Conservation (phyloP, 2,888 invertebrate genomes). For the Pasiphila rectangulata region DNA sequence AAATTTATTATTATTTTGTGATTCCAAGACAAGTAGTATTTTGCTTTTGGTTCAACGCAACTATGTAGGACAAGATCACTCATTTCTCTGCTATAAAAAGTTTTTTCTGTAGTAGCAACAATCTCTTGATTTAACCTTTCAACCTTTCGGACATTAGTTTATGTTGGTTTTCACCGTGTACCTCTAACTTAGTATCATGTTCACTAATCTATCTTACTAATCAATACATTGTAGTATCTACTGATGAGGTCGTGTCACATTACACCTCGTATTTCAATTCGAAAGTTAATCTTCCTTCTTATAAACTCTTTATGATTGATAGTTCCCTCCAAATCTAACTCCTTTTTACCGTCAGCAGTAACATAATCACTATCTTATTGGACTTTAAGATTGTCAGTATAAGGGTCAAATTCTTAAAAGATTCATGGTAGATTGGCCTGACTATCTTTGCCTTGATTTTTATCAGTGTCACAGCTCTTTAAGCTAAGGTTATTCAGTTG, state of each 20-base stretch:
- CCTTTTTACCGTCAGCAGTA: conserved; percentile 16
- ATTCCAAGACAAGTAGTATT: neutral
- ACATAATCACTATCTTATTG: conserved; percentile 11
- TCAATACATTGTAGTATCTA: conserved; percentile 17
- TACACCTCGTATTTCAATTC: conserved; percentile 52
- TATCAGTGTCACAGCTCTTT: conserved; percentile 51
- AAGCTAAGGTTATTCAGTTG: conserved; percentile 50
- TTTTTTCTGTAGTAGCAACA: conserved; percentile 3
- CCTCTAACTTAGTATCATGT: neutral
- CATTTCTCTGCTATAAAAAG: neutral
- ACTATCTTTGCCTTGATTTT: conserved; percentile 36
- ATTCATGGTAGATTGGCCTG: conserved; percentile 10
- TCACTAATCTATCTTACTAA: conserved; percentile 25
- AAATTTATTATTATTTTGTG: too few species aligned
- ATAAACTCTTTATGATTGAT: conserved; percentile 66
- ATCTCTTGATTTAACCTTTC: conserved; percentile 6
- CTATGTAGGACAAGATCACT: neutral
- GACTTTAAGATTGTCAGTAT: conserved; percentile 25
- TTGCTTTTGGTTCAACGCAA: neutral
- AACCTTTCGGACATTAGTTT: conserved; percentile 1
- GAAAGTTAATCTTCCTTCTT: conserved; percentile 68
- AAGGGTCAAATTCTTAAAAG: conserved; percentile 35
- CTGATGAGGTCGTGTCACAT: conserved; percentile 53
- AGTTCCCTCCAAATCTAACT: conserved; percentile 38
- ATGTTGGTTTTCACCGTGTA: conserved; percentile 10